A percentile compares a stretch with the other conserved stretches of the same genome.
These are phyloP conservation scores for Caenorhabditis sp. DNA, from an alignment of 2,888 invertebrate species.

Conservation along the genomic window DNA sequence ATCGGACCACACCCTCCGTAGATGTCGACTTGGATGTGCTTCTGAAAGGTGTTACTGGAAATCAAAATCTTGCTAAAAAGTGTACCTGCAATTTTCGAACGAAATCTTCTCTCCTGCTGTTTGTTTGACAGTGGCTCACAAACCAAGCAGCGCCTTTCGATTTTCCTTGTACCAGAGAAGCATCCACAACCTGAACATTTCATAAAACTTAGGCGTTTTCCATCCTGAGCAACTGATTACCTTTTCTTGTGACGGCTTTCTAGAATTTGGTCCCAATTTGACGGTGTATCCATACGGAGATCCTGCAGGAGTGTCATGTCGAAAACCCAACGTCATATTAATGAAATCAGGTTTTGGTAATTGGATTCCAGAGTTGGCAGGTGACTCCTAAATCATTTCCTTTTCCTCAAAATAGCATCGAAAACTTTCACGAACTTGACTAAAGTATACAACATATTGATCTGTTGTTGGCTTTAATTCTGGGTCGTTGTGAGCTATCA, in stretches of 20 bases:
- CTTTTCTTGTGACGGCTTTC: background rate
- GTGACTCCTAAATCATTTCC: conserved; percentile 68
- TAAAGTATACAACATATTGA: conserved; percentile 74
- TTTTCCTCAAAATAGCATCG: background rate
- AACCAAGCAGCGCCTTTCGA: conserved; percentile 80
- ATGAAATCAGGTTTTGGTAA: conserved; percentile 63
- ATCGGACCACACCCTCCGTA: conserved; percentile 81
- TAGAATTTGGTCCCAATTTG: conserved; percentile 72
- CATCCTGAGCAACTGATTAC: background rate
- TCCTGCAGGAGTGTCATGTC: conserved; percentile 79
- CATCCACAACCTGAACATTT: conserved; percentile 48
- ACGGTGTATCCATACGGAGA: conserved; percentile 82
- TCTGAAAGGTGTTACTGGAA: conserved; percentile 62
- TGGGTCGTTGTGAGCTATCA: conserved; percentile 53
- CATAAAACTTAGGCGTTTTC: background rate
- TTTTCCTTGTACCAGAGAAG: conserved; percentile 68
- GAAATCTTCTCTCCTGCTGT: conserved; percentile 74
- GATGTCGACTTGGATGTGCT: conserved; percentile 76
- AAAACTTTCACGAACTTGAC: conserved; percentile 62
- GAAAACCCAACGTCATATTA: conserved; percentile 81
- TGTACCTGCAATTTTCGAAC: conserved; percentile 75
- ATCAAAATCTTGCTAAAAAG: background rate
- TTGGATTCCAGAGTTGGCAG: conserved; percentile 67
- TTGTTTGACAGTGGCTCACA: conserved; percentile 80
- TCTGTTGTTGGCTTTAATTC: conserved; percentile 55